Evolutionary conservation across 1,140 invertebrate genomes (phyloP), one percentile per base, ranked within the genome.

Genomic region (Rhopalosiphum padi): DNA sequence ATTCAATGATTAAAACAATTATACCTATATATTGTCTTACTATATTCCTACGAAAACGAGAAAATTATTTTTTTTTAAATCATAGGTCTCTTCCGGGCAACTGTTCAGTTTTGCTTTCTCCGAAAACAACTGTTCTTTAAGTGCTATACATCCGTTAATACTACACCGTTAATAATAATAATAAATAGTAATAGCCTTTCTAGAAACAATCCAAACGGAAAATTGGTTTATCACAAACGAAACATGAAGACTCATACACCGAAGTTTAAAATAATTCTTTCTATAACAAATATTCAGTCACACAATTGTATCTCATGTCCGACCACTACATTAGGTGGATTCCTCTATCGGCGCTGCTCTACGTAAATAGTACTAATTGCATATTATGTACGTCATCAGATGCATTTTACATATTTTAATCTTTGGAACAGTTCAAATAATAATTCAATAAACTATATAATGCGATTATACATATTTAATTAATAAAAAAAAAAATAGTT

Each of bases 31-130:
- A 68, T n/a, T n/a, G n/a, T n/a, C n/a, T n/a, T n/a, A 35, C n/a
- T 18, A n/a, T 77, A 25, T 60, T 30, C 30, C 41, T n/a, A 35
- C 8, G n/a, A 89, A 89, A 89, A 23, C 48, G 21, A 37, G 51
- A 43, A 89, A 89, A 89, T 88, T 53, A 37, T 41, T 43, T 90
- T 41, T 37, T 51, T 89, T 89, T 9, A 22, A 89, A 89, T 35
- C 30, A 7, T 4, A 23, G 21, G 35, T 60, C 53, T 90, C 37
- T 90, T 60, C 53, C 53, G 88, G 88, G 18, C 41, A 90, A 90
- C 51, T 60, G 37, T 90, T 60, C n/a, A 30, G 37, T 37, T 89
- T 60, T 90, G 88, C 88, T 90, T 90, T 90, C 88, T 90, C 88
- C 53, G 37, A 90, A 90, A 90, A 68, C 37, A 60, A 68, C 87